These are phyloP conservation scores for Phrynocephalus vlangalii DNA, from an alignment of 2,797 vertebrate genomes.

Conservation along the genomic window DNA sequence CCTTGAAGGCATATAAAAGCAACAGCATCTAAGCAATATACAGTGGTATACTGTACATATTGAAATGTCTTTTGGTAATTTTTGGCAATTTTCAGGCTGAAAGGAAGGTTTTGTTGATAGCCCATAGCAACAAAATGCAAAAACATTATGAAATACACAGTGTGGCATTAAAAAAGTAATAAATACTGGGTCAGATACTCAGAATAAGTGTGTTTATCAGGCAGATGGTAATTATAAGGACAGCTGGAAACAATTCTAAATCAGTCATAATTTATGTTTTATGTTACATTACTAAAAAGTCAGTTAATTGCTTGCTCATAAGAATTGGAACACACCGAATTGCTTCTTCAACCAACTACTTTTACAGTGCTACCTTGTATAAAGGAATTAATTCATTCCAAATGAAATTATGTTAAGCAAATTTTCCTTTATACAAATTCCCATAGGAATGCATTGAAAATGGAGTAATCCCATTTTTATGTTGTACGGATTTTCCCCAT, in stretches of 20 bases:
- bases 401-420: too few species aligned
- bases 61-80: constrained; percentile 16
- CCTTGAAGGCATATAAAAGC: too few species aligned
- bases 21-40: too few species aligned
- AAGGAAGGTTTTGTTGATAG: too few species aligned
- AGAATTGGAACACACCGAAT: neutral
- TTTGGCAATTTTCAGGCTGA: neutral
- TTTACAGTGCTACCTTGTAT: too few species aligned
- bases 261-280: neutral
- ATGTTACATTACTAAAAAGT: neutral
- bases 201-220: neutral
- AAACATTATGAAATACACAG: constrained; percentile 9
- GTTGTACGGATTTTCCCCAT: too few species aligned
- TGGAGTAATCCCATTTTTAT: too few species aligned
- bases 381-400: too few species aligned
- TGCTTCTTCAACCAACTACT: constrained; percentile 28
- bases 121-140: neutral
- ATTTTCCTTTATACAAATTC: too few species aligned
- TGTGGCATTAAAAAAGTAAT: neutral
- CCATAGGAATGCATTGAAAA: too few species aligned
- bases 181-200: neutral
- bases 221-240: neutral
- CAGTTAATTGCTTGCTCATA: accelerated
- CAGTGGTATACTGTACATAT: neutral
- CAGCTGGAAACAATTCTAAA: neutral